Base-by-base conservation (phyloP, 2,888 invertebrate species). In the Trichogramma evanescens region DNA sequence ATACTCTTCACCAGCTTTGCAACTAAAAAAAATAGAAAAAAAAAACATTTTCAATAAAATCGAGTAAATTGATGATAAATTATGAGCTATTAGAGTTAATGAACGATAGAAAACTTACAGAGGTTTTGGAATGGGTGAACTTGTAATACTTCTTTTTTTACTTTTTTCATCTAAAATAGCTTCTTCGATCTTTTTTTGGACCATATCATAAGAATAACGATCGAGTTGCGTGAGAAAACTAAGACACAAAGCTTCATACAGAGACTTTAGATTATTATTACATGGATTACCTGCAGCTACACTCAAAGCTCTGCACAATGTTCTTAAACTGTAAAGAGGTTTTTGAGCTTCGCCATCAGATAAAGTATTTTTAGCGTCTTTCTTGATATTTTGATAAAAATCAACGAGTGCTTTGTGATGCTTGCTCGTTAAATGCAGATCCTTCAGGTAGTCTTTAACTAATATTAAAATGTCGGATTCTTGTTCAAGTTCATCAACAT, bases 141-240 rank as follows among this genome's bases (percentile, higher is more conserved):
- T 85, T 6, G 90, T 74, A 8, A 89, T 78, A 0, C 85, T 82
- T 70, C 84, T 85, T 2, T 83, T 70, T 56, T 81, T 80, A 69
- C 83, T 83, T 4, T 71, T 66, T 68, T 66, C 59, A 68, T 66
- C 59, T 4, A 69, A 65, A 7, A 74, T 52, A n/a, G 75, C 70
- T 4, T 68, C 80, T n/a, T 84, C 83, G 65, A 97, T 90, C 78
- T 92, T 83, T 56, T 83, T 80, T 74, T 90, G 83, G 0, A 97
- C 95, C 54, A 85, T 78, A 0, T 86, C 85, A 77, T 95, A 92
- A 0, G 95, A 96, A 0, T 81, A 79, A n/a, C 88, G 82, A 78
- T 97, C 94, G 50, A 99, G 77, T 75, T 98, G 97, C 0, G 97
- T 97, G 1, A 98, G 82, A 75, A 98, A 99, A 72, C 95, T 93